Conservation (phyloP, 2,113 vertebrate genomes). For the Brachionichthys hirsutus region DNA sequence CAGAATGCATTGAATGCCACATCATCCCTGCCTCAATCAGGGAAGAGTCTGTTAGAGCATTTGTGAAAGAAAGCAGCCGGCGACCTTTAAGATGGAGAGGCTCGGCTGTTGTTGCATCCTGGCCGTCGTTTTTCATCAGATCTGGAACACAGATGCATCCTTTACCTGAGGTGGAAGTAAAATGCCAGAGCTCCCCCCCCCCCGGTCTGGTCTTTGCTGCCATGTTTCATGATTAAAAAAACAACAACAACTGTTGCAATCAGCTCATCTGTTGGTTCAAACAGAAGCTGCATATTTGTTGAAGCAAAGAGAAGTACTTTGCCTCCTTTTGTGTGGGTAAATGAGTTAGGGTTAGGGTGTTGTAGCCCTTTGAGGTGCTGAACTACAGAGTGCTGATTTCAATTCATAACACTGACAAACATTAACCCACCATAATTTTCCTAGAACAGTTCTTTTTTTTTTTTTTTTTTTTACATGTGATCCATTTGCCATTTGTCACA, state of each 20-base stretch:
- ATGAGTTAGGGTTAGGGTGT: too few species aligned
- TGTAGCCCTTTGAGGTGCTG: too few species aligned
- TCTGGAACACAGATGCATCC: slow-evolving; percentile 27
- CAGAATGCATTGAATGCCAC: slow-evolving; percentile 20
- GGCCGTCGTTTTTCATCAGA: slow-evolving; percentile 44
- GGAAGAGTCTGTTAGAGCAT: slow-evolving; percentile 24
- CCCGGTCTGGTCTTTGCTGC: slow-evolving; percentile 31
- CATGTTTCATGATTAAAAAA: neutral
- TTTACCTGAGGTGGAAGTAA: slow-evolving; percentile 52
- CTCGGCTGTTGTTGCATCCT: slow-evolving; percentile 22
- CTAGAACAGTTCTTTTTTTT: too few species aligned
- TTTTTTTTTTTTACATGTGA: too few species aligned
- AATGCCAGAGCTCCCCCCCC: slow-evolving; percentile 66
- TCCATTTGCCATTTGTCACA: too few species aligned
- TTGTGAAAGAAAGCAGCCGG: slow-evolving; percentile 49
- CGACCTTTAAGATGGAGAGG: slow-evolving; percentile 67
- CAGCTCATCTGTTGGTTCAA: slow-evolving; percentile 6
- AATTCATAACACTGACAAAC: too few species aligned
- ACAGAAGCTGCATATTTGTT: slow-evolving; percentile 4
- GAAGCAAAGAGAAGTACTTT: slow-evolving; percentile 1
- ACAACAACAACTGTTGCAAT: slow-evolving; percentile 15
- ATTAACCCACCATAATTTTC: too few species aligned
- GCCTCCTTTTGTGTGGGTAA: too few species aligned
- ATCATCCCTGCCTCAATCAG: slow-evolving; percentile 25
- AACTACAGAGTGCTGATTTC: too few species aligned